These are phyloP conservation scores for Pitta sordida DNA, from an alignment of 2,113 vertebrate genomes.

Conservation along the genomic window DNA sequence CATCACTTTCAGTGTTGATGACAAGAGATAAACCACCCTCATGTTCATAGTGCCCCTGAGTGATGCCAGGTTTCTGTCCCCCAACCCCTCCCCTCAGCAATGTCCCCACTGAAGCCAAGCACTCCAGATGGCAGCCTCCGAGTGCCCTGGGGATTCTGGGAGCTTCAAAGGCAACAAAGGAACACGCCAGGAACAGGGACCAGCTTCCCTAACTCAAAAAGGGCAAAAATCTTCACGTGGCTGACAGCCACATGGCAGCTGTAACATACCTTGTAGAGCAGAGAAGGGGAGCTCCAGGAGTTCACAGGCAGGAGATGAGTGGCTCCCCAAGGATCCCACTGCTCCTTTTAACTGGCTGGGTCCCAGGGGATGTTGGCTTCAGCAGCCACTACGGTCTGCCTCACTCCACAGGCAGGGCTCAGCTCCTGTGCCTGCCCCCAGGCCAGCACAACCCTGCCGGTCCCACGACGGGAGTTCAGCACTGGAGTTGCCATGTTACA, in stretches of 20 bases:
- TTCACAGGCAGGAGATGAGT: slow-evolving; percentile 6
- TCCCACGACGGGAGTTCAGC: accelerated
- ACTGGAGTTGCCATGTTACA: not conserved
- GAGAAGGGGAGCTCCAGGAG: slow-evolving; percentile 45
- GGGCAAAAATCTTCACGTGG: not conserved
- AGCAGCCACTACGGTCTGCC: not conserved
- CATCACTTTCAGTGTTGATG: slow-evolving; percentile 13
- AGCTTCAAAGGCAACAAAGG: not conserved
- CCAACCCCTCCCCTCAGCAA: not conserved
- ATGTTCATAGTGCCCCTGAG: not conserved
- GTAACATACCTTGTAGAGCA: slow-evolving; percentile 54
- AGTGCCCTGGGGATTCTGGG: not conserved
- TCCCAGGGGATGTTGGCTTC: not conserved
- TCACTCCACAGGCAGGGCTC: not conserved
- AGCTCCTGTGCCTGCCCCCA: not conserved
- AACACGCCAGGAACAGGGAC: not conserved
- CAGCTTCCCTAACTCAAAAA: slow-evolving; percentile 5
- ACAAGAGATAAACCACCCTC: slow-evolving; percentile 27
- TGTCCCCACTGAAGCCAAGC: not conserved
- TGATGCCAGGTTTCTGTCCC: not conserved
- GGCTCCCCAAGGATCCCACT: slow-evolving; percentile 29
- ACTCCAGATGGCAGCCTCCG: not conserved
- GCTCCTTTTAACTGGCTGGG: not conserved
- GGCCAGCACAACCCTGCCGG: not conserved
- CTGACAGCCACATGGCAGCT: not conserved